phyloP scores from a whole-genome alignment of 2,113 vertebrate genomes.

The Paramormyrops kingsleyae region DNA sequence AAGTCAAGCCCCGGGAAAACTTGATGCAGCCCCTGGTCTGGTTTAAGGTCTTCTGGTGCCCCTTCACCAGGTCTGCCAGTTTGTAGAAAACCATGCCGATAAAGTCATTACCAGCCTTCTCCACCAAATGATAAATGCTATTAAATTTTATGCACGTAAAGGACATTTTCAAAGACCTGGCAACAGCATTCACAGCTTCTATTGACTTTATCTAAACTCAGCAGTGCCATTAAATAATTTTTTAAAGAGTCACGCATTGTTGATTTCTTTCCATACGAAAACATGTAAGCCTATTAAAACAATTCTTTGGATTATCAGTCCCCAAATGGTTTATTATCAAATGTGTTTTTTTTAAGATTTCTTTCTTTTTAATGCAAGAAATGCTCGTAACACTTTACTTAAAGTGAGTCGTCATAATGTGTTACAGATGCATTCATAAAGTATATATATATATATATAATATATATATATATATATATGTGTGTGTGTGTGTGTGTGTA shows the following conservation, averaged over 20 bases:
- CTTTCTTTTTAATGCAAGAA: neutral
- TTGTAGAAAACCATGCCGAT: neutral
- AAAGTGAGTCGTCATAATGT: no score
- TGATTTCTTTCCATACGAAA: neutral
- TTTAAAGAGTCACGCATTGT: neutral
- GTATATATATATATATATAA: no score
- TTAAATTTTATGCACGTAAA: neutral
- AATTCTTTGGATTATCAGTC: constrained; percentile 10
- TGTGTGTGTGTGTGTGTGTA: no score
- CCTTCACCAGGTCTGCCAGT: neutral
- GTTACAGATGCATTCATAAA: no score
- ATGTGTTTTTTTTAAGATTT: neutral
- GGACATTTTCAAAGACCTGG: neutral
- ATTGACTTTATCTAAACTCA: neutral
- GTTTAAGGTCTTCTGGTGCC: neutral
- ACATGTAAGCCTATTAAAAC: neutral
- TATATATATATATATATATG: no score
- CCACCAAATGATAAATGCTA: neutral
- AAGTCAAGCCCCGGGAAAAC: no score
- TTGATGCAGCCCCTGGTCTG: neutral
- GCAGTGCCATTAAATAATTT: neutral
- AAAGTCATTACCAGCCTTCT: neutral
- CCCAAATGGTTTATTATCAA: neutral
- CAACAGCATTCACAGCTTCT: neutral
- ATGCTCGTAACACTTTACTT: no score